phyloP scores from a whole-genome alignment of 1,140 invertebrate species.

The Patella vulgata region DNA sequence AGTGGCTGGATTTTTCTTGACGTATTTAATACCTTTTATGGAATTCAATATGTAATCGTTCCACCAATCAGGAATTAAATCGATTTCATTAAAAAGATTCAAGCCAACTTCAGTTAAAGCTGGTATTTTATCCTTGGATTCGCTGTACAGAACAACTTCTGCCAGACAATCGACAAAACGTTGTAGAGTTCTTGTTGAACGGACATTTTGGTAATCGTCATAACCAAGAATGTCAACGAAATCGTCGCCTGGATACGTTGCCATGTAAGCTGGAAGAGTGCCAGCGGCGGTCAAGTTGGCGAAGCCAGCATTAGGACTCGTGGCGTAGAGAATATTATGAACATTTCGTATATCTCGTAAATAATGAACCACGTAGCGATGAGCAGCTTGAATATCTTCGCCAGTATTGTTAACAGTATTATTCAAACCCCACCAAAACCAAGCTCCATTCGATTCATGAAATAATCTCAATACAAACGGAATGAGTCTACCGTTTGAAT shows the following conservation, averaged over 20 bases:
- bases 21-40: neutral
- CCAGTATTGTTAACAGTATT: constrained; percentile 1
- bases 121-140: neutral
- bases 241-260: neutral
- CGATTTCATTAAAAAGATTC: neutral
- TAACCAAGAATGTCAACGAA: neutral
- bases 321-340: constrained; percentile 2
- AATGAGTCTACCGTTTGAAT: no score
- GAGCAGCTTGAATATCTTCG: neutral
- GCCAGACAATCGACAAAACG: neutral
- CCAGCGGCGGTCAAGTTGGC: neutral
- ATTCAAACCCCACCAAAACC: neutral
- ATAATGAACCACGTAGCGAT: neutral
- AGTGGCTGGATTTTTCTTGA: neutral
- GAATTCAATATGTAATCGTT: neutral
- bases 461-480: no score
- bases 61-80: neutral
- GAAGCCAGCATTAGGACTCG: neutral
- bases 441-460: no score
- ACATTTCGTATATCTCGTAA: neutral
- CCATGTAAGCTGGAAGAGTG: neutral
- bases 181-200: neutral
- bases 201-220: neutral
- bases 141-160: neutral
- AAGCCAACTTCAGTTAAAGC: constrained; percentile 7